Conservation (phyloP, 2,888 invertebrate species). For the Schrankia costaestrigalis region DNA sequence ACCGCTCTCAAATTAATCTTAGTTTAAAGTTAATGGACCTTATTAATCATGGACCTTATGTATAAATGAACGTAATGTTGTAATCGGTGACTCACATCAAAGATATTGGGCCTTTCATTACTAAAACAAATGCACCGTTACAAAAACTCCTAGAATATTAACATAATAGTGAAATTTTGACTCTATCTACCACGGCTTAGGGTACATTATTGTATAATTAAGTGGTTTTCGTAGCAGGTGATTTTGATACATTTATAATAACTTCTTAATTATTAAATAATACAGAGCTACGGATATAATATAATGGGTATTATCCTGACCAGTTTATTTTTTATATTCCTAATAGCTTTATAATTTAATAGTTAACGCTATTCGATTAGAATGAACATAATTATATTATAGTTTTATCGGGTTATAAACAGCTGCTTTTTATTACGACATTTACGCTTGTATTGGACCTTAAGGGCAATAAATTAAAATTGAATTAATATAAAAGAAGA, state of each 20-base stretch:
- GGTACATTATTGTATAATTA: conserved; percentile 16
- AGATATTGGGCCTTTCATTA: conserved; percentile 64
- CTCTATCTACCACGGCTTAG: conserved; percentile 27
- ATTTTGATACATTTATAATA: conserved; percentile 56
- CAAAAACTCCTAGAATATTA: conserved; percentile 46
- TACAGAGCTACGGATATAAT: conserved; percentile 40
- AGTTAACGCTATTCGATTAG: conserved; percentile 11
- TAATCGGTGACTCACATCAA: conserved; percentile 64
- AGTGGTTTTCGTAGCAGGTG: conserved; percentile 51
- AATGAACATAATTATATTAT: conserved; percentile 12
- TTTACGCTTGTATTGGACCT: too few relatives aligned
- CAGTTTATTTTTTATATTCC: conserved; percentile 26
- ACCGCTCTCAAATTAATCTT: conserved; percentile 66
- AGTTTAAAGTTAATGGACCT: conserved; percentile 72
- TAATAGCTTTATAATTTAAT: conserved; percentile 21
- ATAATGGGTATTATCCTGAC: conserved; percentile 26
- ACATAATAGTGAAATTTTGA: conserved; percentile 30
- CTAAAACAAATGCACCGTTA: conserved; percentile 71
- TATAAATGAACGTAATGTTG: conserved; percentile 67
- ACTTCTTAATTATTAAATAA: conserved; percentile 63
- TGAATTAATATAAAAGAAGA: too few relatives aligned
- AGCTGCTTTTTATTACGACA: conserved; percentile 4
- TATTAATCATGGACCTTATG: conserved; percentile 74
- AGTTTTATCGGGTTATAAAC: conserved; percentile 9
- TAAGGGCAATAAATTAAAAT: too few relatives aligned